Conservation (phyloP, 1,140 invertebrate species). For the Dolichoris vasculosae region DNA sequence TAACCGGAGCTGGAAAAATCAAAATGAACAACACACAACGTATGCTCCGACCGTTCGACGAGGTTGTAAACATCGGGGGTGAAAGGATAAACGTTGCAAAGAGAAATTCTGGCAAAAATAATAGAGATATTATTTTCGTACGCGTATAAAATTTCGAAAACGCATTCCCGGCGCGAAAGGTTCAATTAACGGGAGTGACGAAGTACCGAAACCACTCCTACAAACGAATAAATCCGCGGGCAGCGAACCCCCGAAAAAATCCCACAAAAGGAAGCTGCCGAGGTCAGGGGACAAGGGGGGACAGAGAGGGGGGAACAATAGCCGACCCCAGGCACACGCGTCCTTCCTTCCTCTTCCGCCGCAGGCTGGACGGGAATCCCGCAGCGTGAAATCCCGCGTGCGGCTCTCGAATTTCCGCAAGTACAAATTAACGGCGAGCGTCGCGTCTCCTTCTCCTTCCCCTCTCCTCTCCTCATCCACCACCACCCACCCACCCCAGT, state of each 20-base stretch:
- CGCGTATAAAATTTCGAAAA: not conserved
- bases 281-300: too few species aligned
- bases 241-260: not conserved
- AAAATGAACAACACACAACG: too few species aligned
- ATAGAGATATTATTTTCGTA: too few species aligned
- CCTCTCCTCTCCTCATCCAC: too few species aligned
- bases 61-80: too few species aligned
- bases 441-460: too few species aligned
- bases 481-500: too few species aligned
- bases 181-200: not conserved
- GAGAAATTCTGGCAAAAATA: not conserved
- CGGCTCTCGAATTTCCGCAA: conserved; percentile 38
- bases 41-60: too few species aligned
- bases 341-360: not conserved
- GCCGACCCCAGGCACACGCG: not conserved
- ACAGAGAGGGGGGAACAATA: conserved; percentile 8
- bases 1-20: too few species aligned
- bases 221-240: conserved; percentile 2
- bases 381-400: conserved; percentile 26
- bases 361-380: not conserved
- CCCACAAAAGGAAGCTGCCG: not conserved
- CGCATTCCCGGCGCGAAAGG: not conserved
- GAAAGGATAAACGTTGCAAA: not conserved
- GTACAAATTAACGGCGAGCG: conserved; percentile 43
- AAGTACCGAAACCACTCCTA: not conserved